phyloP scores from a whole-genome alignment of 2,113 vertebrate genomes.

The Hypomesus transpacificus region DNA sequence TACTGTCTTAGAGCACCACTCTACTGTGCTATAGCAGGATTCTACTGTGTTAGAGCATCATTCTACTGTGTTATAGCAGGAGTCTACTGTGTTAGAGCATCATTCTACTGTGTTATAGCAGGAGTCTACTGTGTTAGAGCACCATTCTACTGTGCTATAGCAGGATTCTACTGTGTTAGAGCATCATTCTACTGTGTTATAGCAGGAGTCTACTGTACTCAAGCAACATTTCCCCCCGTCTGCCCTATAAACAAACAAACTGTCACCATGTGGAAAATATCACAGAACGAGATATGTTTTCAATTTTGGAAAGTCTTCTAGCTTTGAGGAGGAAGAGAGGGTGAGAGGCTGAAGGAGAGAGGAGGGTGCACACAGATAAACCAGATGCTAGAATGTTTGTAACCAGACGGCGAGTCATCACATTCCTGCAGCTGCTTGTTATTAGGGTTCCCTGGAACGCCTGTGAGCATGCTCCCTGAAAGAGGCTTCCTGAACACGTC shows the following conservation, averaged over 20 bases:
- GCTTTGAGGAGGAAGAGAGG: neutral
- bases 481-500: neutral
- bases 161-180: no score
- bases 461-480: neutral
- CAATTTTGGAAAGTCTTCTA: neutral
- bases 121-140: no score
- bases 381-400: conserved; percentile 61
- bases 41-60: no score
- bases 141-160: no score
- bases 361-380: conserved; percentile 44
- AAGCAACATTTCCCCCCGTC: neutral
- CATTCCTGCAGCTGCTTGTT: conserved; percentile 65
- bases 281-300: neutral
- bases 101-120: no score
- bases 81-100: no score
- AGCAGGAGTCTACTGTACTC: no score
- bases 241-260: neutral
- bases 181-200: no score
- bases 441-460: conserved; percentile 47
- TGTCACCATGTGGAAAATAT: neutral
- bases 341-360: neutral
- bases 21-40: no score
- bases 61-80: no score
- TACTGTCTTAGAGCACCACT: no score
- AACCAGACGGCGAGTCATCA: conserved; percentile 59